Evolutionary conservation across 2,797 vertebrate genomes (phyloP), one percentile per base, ranked within the genome.

Genomic region (Gallirallus australis): DNA sequence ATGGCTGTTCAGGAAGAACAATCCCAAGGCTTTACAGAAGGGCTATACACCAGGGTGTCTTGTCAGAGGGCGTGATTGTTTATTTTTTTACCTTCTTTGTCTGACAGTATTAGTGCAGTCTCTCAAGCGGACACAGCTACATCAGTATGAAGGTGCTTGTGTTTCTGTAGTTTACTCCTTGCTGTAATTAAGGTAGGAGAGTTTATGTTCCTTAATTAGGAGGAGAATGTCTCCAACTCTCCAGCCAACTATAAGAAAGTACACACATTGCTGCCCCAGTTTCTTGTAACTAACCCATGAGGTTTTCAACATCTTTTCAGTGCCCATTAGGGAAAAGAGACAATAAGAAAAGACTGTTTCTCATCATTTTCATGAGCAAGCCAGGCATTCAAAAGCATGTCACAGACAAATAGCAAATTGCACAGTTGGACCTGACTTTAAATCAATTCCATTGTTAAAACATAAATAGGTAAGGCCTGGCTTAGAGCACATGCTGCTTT

Each of bases 151-250:
- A 68, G 39, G 53, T 24, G 1, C 31, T 77, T 84, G 6, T 1
- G 2, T 50, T 53, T 6, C 33, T 48, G 16, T 15, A 24, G 47
- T 86, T 90, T 93, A 60, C 15, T 17, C 56, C 56, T 77, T 56
- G 35, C 66, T 92, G 31, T 91, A 85, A 93, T 91, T 93, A 85
- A 93, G 57, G 68, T 30, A 79, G 54, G n/a, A 57, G 56, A 77
- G 53, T 89, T 96, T 89, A 68, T 80, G 83, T 86, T 84, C 56
- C 63, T 90, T 92, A 86, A 96, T 95, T 79, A 90, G 88, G 57
- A 91, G 21, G 18, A 71, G 14, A 70, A 52, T 37, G 28, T 70
- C 59, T 84, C 63, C 23, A 73, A 6, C 47, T 92, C 83, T 79
- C 66, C 1, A 89, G 52, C 35, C 66, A 76, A 1, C 65, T 53